phyloP scores from a whole-genome alignment of 1,140 invertebrate species.

The Bombus balteatus region DNA sequence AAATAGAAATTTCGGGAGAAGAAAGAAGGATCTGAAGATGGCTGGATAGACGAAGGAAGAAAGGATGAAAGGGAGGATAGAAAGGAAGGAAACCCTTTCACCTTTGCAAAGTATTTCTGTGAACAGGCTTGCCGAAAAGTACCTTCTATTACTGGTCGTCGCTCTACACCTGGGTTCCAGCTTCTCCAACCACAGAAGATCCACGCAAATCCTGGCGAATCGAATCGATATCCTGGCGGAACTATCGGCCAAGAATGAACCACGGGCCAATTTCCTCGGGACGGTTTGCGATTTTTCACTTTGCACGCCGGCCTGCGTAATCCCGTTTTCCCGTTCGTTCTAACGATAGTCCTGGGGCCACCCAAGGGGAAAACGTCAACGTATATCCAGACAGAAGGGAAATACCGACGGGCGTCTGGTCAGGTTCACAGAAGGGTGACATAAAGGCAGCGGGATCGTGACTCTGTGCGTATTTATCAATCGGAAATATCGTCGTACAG shows the following conservation, averaged over 20 bases:
- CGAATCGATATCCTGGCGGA: slow-evolving; percentile 61
- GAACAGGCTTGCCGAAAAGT: slow-evolving; percentile 62
- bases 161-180: slow-evolving; percentile 63
- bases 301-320: slow-evolving; percentile 48
- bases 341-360: slow-evolving; percentile 48
- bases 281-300: slow-evolving; percentile 67
- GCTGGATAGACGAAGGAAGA: not conserved
- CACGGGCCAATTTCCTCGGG: slow-evolving; percentile 59
- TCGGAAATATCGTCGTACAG: not conserved
- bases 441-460: not conserved
- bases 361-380: slow-evolving; percentile 54
- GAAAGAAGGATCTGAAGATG: not conserved
- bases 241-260: slow-evolving; percentile 49
- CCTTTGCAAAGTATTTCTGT: slow-evolving; percentile 54
- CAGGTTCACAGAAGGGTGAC: not conserved
- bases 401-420: slow-evolving; percentile 18
- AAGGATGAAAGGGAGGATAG: not conserved
- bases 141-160: slow-evolving; percentile 66
- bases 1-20: too few species aligned
- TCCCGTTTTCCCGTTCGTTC: slow-evolving; percentile 27
- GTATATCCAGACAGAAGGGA: slow-evolving; percentile 30
- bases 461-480: slow-evolving; percentile 18
- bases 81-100: slow-evolving; percentile 31
- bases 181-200: not conserved
- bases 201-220: slow-evolving; percentile 63